Evolutionary conservation across 1,140 invertebrate species (phyloP).

Genomic region (Platyscapa corneri): DNA sequence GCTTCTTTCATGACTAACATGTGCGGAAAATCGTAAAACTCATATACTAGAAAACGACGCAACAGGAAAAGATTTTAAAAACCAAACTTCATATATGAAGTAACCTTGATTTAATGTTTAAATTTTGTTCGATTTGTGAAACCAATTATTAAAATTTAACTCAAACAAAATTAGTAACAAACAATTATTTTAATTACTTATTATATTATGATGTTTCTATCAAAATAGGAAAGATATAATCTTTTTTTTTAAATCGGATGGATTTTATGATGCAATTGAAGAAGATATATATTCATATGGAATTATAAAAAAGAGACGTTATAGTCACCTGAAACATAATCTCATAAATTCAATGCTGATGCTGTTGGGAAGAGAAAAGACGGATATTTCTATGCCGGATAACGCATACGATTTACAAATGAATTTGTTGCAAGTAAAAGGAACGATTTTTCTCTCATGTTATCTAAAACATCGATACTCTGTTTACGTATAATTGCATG

Average conservation of each 20-base stretch:
- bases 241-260: not conserved
- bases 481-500: not conserved
- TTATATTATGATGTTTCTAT: not conserved
- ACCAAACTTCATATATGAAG: not conserved
- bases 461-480: conserved; percentile 6
- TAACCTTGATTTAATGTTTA: not conserved
- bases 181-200: not conserved
- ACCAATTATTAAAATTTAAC: not conserved
- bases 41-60: conserved; percentile 22
- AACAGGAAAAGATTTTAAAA: conserved; percentile 12
- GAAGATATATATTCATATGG: no score
- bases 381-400: conserved; percentile 23
- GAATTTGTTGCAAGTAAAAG: conserved; percentile 8
- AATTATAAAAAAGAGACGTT: conserved; percentile 1
- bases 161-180: no score
- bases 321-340: conserved; percentile 6
- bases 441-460: conserved; percentile 3
- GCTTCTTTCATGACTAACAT: conserved; percentile 37
- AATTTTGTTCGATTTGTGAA: not conserved
- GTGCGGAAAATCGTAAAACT: conserved; percentile 41
- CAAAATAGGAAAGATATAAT: not conserved
- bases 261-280: no score
- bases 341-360: conserved; percentile 17
- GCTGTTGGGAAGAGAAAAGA: not conserved
- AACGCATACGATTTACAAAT: conserved; percentile 5